Base-by-base conservation (phyloP, 2,888 invertebrate genomes). In the Seira musarum region DNA sequence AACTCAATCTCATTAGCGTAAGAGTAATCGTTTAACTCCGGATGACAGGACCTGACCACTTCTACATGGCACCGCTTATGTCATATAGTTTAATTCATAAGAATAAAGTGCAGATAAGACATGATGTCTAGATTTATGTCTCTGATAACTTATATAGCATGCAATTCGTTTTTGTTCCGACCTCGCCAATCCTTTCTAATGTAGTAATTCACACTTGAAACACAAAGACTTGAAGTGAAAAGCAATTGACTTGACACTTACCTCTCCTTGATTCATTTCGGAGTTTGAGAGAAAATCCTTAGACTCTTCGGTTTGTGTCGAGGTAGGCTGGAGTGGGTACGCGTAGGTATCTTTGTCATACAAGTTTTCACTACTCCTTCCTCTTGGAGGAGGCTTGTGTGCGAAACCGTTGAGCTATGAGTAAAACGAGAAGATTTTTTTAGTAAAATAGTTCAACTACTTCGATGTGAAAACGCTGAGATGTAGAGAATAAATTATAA, bases 331-430 rank as follows among this genome's bases (percentile, higher is more conserved):
- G 8, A 83, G 67, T 10, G 82, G 83, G 40, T 82, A 83, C 13
- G 77, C 83, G 76, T 82, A 74, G 30, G 73, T 84, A 22, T 85
- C 83, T 25, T 84, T 85, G 15, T 81, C 81, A 57, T 71, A 82
- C 13, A 81, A 65, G 17, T 85, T 80, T 15, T 80, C 79, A 68
- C 71, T 82, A 65, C 84, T 84, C 24, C 86, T 76, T 24, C 80
- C 77, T 61, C 83, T 73, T 73, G 80, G 83, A 0, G 81, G 74
- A 25, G 79, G 79, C 21, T 77, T 81, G 65, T 81, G 78, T 1
- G 80, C 71, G 65, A 82, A 83, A 6, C 83, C 83, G 65, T 83
- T 83, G 64, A 83, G 64, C 83, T 83, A 67, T n/a, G n/a, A n/a
- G n/a, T n/a, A n/a, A n/a, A n/a, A n/a, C n/a, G n/a, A n/a, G n/a